Base-by-base conservation (phyloP, 2,797 vertebrate genomes). In the Thalassophryne amazonica region DNA sequence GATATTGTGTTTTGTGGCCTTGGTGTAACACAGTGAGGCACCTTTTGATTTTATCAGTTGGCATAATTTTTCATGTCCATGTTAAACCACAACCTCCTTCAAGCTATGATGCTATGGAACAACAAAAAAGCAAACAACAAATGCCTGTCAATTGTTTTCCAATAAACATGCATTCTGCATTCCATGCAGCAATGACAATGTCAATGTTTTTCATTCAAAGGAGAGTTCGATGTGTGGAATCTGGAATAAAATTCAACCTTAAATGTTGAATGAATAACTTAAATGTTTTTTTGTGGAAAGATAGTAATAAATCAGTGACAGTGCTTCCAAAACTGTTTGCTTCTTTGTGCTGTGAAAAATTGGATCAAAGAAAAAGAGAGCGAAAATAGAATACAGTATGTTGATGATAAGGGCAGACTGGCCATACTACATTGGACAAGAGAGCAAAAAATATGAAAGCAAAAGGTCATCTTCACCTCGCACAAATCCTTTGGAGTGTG, bases 291-390 rank as follows among this genome's bases (percentile, higher is more conserved):
- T n/a, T n/a, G n/a, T n/a, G n/a, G n/a, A 36, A 52, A 62, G 30
- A 20, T 33, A 34, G 28, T 33, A 33, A 56, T 37, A 65, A 68
- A 59, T 67, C 51, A 55, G 43, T 32, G 43, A 46, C 49, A 43
- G 20, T 16, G 5, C 33, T 40, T 57, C 29, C 14, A 38, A 39
- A 68, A 42, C 41, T 43, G 41, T 57, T 63, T 69, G 28, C 56
- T 46, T 41, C 25, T 41, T 31, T 40, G 34, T 21, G 13, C 34
- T 37, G 20, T 57, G 72, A n/a, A n/a, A n/a, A n/a, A n/a, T n/a
- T n/a, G n/a, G n/a, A n/a, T 76, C 60, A 80, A 73, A 67, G 58
- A 56, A 74, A 47, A 52, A 36, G 69, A 33, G 8, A 37, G 22
- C 22, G 8, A 36, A 69, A 74, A 66, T 16, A 32, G 27, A 55